Percentiles rank a stretch among this genome's conserved stretches.
Conservation (phyloP, 2,113 vertebrate species). For the Petrocephalus microphthalmus region DNA sequence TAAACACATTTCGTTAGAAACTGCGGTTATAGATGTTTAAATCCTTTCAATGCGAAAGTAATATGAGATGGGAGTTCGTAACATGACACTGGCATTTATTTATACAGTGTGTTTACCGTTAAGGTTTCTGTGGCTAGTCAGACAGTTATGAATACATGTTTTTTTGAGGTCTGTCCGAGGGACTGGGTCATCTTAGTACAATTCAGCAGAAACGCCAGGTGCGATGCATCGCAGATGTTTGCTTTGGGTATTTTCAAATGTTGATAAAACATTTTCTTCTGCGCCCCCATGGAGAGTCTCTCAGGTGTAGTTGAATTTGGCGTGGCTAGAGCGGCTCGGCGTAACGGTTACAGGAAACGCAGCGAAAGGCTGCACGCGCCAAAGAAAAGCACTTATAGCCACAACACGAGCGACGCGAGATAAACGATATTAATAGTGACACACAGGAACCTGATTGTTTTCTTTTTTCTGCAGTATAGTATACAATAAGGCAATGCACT, state of each 20-base stretch:
- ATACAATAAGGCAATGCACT: neutral
- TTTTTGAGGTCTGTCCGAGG: neutral
- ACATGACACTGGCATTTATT: neutral
- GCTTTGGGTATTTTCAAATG: neutral
- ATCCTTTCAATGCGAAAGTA: neutral
- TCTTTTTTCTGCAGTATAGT: neutral
- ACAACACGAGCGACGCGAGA: neutral
- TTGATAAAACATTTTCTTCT: neutral
- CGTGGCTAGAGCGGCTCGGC: neutral
- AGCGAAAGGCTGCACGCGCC: neutral
- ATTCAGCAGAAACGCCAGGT: neutral
- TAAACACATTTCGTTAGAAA: neutral
- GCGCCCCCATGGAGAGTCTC: neutral
- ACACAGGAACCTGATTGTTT: neutral
- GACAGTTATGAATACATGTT: neutral
- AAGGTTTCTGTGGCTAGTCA: neutral
- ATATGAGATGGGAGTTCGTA: neutral
- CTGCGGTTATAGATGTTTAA: neutral
- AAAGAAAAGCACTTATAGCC: neutral
- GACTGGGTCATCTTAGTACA: conserved; percentile 5
- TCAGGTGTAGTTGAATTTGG: neutral
- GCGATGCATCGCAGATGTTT: neutral
- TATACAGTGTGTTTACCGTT: neutral
- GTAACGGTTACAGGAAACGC: neutral
- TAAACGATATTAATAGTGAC: neutral